A percentile compares a stretch with the other conserved stretches of the same genome.
Evolutionary conservation across 2,797 vertebrate genomes (phyloP).

Genomic region (Melanotaenia trifasciata): DNA sequence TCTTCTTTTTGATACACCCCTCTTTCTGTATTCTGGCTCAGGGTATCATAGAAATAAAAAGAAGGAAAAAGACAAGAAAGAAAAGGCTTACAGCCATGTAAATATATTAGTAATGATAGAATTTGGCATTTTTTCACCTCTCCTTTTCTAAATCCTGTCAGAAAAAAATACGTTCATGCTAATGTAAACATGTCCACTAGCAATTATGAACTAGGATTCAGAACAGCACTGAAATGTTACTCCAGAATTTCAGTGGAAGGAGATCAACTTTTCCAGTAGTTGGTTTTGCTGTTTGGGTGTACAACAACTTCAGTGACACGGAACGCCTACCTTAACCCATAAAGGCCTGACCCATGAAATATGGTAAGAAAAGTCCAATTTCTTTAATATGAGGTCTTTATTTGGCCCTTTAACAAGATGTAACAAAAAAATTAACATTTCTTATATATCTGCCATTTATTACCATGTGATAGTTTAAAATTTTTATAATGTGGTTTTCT

Average conservation of each 20-base stretch:
- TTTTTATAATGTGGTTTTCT: too few relatives aligned
- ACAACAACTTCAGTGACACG: constrained; percentile 61
- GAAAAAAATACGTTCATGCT: neutral
- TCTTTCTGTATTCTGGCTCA: constrained; percentile 40
- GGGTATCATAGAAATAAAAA: constrained; percentile 44
- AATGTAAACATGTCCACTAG: neutral
- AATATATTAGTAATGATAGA: constrained; percentile 17
- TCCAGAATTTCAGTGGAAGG: constrained; percentile 11
- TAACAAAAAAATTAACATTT: too few relatives aligned
- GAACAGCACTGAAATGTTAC: constrained; percentile 20
- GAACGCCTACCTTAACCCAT: constrained; percentile 48
- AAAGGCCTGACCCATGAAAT: constrained; percentile 1
- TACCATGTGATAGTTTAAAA: too few relatives aligned
- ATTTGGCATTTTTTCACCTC: neutral
- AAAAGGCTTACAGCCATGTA: constrained; percentile 18
- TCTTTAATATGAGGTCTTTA: too few relatives aligned
- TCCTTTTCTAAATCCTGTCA: neutral
- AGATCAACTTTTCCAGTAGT: constrained; percentile 6
- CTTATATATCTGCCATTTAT: too few relatives aligned
- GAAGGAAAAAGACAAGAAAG: constrained; percentile 6
- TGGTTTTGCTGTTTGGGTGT: constrained; percentile 19
- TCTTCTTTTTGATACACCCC: constrained; percentile 38
- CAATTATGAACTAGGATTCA: constrained; percentile 3
- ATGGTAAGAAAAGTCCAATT: too few relatives aligned
- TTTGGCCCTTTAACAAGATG: too few relatives aligned